These are phyloP conservation scores for Nerophis lumbriciformis DNA, from an alignment of 2,113 vertebrate species.

Conservation along the genomic window DNA sequence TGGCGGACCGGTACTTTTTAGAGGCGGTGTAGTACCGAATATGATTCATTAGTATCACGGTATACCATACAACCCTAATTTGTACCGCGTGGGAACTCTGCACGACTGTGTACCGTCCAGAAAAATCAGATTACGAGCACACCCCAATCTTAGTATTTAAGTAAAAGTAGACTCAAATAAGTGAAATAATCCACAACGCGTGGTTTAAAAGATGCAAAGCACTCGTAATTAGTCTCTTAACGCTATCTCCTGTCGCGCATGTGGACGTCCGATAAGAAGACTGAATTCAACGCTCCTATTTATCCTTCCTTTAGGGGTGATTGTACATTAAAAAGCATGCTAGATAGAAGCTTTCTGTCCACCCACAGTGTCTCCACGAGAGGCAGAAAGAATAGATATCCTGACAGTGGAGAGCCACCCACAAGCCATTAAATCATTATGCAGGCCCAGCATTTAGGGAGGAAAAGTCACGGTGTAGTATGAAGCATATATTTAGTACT, in stretches of 20 bases:
- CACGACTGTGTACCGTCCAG: too few relatives aligned
- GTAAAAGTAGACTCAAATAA: background rate
- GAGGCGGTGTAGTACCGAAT: too few relatives aligned
- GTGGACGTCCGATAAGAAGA: background rate
- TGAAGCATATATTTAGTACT: background rate
- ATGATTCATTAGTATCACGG: too few relatives aligned
- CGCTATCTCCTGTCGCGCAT: background rate
- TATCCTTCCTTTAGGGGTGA: constrained; percentile 17
- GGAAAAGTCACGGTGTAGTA: constrained; percentile 10
- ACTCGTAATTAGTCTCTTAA: background rate
- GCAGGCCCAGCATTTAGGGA: constrained; percentile 19
- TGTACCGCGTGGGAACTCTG: too few relatives aligned
- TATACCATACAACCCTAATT: too few relatives aligned
- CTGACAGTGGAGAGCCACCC: constrained; percentile 37
- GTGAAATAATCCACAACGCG: background rate
- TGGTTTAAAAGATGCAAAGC: background rate
- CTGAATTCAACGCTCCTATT: constrained; percentile 19
- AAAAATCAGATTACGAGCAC: too few relatives aligned
- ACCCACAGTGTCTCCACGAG: constrained; percentile 27
- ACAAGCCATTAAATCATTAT: constrained; percentile 19
- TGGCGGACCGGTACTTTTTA: too few relatives aligned
- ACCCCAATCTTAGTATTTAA: too few relatives aligned
- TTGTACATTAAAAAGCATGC: constrained; percentile 18
- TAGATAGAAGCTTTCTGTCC: constrained; percentile 18
- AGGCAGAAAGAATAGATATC: constrained; percentile 21